Evolutionary conservation across 2,888 invertebrate genomes (phyloP), one percentile per base, ranked within the genome.

Genomic region (Melieria picta): DNA sequence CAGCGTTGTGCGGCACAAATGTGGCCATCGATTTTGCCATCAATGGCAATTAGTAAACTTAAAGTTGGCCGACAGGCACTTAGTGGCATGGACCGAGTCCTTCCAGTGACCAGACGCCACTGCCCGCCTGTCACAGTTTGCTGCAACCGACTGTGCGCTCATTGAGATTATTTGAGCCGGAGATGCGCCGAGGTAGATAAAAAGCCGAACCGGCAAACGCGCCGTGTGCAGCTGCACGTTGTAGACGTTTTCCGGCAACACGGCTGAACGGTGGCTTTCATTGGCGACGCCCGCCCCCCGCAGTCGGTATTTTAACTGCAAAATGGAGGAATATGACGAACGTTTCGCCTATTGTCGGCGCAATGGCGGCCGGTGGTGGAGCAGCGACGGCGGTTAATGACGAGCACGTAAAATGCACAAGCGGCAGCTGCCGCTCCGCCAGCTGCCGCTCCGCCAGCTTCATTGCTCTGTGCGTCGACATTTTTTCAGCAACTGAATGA

Each of bases 11-110:
- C 30, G 30, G 30, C 30, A 30, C 30, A 30, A 30, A 30, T 30
- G 30, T 30, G 30, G 30, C 1, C 65, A 71, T 65, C 65, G 70
- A 71, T 71, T 65, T 65, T 71, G 6, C 61, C 71, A 65, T 71
- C 65, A 71, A 71, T 65, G 65, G 50, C 71, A 71, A 71, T 71
- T 71, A 71, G 71, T 65, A 55, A 55, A 47, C 61, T 65, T 60
- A 55, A 71, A 71, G 55, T 65, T 56, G 69, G 48, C 62, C 43
- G 30, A 30, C 30, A 42, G 45, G 52, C 65, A 65, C 60, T 65
- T 60, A 71, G 61, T 30, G 30, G 30, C 30, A 30, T 30, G 30
- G 30, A 30, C 30, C 30, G 30, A 30, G 30, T 30, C 30, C 30
- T 30, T 1, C 30, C 30, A 30, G 30, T 30, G 30, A 30, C 30